These are phyloP conservation scores for Rhabdomys pumilio DNA, from an alignment of 2,797 vertebrate species.

Conservation along the genomic window DNA sequence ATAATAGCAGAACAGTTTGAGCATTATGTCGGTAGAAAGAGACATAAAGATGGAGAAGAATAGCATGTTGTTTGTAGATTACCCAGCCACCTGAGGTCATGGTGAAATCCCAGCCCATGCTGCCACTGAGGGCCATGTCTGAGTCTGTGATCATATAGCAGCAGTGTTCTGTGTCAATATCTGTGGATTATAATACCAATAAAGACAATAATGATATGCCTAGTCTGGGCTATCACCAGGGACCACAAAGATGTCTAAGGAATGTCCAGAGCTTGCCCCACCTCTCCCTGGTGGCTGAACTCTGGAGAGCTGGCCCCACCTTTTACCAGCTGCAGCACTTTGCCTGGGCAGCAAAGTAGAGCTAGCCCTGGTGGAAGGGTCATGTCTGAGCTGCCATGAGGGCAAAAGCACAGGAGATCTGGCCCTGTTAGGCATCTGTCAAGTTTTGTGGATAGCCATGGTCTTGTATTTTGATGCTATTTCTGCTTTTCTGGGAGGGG, in stretches of 20 bases:
- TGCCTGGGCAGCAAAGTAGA: not conserved
- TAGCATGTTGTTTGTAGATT: not conserved
- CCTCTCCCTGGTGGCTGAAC: not conserved
- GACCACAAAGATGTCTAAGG: not conserved
- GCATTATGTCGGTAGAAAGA: not conserved
- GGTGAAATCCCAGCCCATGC: not conserved
- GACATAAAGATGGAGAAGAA: not conserved
- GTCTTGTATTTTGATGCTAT: too few species aligned
- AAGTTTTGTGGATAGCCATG: not conserved
- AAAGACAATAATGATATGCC: not conserved
- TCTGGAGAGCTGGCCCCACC: not conserved
- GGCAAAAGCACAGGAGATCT: too few species aligned
- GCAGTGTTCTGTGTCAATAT: not conserved
- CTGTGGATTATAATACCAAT: not conserved
- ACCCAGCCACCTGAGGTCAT: not conserved
- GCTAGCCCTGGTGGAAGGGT: not conserved
- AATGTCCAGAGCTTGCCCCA: not conserved
- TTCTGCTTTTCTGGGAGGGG: too few species aligned
- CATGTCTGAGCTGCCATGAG: too few species aligned
- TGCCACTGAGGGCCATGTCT: not conserved
- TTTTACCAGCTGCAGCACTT: not conserved
- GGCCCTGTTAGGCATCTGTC: too few species aligned
- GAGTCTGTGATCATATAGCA: not conserved
- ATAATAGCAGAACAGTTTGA: not conserved
- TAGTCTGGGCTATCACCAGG: not conserved